phyloP scores from a whole-genome alignment of 2,888 invertebrate species.

The Thera britannica region DNA sequence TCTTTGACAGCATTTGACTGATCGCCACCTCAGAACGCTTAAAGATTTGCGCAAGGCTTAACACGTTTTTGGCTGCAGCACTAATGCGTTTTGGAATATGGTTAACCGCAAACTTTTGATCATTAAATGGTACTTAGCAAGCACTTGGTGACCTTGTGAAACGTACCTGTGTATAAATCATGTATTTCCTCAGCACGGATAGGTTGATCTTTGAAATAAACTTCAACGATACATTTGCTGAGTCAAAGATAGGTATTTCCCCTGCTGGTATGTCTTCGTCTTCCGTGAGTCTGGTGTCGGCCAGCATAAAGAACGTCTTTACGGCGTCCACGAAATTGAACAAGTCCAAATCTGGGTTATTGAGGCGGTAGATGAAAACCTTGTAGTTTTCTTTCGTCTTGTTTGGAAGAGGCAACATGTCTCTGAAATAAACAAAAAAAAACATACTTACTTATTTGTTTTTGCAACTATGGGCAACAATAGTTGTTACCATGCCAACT shows the following conservation, averaged over 20 bases:
- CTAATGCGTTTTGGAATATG: too few species aligned
- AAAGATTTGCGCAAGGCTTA: too few species aligned
- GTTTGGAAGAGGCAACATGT: constrained; percentile 88
- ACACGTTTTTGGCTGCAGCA: too few species aligned
- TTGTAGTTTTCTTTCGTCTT: constrained; percentile 88
- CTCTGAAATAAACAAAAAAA: constrained; percentile 83
- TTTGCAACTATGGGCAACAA: too few species aligned
- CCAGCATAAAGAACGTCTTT: constrained; percentile 90
- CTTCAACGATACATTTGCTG: constrained; percentile 86
- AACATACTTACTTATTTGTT: too few species aligned
- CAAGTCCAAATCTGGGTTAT: constrained; percentile 86
- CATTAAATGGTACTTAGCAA: neutral
- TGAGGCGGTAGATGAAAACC: constrained; percentile 87
- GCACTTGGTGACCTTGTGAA: neutral
- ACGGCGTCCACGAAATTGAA: constrained; percentile 87
- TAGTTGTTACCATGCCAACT: too few species aligned
- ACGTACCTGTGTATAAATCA: constrained; percentile 88
- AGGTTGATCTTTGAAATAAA: constrained; percentile 87
- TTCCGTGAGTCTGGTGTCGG: constrained; percentile 87
- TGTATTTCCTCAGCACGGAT: constrained; percentile 87
- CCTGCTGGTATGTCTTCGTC: constrained; percentile 86
- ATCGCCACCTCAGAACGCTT: too few species aligned
- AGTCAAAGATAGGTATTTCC: constrained; percentile 89
- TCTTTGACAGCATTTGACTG: too few species aligned
- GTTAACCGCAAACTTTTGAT: too few species aligned